A percentile compares a stretch with the other conserved stretches of the same genome.
phyloP scores from a whole-genome alignment of 2,888 invertebrate species.

The Coenonympha arcania region DNA sequence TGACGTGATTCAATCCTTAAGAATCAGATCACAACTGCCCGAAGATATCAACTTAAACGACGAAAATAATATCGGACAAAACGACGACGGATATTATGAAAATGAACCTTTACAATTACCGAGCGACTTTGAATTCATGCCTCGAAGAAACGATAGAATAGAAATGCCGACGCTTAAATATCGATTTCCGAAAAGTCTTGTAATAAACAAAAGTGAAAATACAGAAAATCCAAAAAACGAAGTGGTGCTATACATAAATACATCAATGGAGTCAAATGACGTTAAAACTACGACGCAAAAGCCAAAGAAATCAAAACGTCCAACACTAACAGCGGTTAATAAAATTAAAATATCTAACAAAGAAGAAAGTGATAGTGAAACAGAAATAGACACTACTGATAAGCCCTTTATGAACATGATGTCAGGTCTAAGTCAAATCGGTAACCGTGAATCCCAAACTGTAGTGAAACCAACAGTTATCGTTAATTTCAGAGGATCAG shows the following conservation, averaged over 20 bases:
- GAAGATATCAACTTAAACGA: conserved; percentile 51
- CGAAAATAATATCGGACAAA: conserved; percentile 54
- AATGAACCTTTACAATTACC: conserved; percentile 47
- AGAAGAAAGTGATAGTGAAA: conserved; percentile 33
- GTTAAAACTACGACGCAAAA: conserved; percentile 43
- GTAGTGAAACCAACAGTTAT: conserved; percentile 67
- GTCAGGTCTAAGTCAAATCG: conserved; percentile 66
- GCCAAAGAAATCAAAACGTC: conserved; percentile 42
- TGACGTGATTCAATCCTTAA: conserved; percentile 61
- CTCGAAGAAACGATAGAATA: conserved; percentile 61
- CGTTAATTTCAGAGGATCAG: conserved; percentile 60
- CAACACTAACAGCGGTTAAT: conserved; percentile 30
- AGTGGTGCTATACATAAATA: conserved; percentile 50
- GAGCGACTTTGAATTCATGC: conserved; percentile 52
- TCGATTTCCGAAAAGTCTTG: conserved; percentile 54
- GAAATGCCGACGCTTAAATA: conserved; percentile 61
- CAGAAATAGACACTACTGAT: conserved; percentile 24
- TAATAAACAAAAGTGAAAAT: conserved; percentile 33
- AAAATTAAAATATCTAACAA: conserved; percentile 37
- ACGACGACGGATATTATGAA: conserved; percentile 48
- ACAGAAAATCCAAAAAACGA: conserved; percentile 44
- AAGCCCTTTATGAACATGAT: conserved; percentile 51
- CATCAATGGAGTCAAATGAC: conserved; percentile 38
- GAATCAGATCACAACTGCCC: conserved; percentile 51
- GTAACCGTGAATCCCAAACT: conserved; percentile 64